phyloP scores from a whole-genome alignment of 2,888 invertebrate genomes.

The Pheosia gnoma region DNA sequence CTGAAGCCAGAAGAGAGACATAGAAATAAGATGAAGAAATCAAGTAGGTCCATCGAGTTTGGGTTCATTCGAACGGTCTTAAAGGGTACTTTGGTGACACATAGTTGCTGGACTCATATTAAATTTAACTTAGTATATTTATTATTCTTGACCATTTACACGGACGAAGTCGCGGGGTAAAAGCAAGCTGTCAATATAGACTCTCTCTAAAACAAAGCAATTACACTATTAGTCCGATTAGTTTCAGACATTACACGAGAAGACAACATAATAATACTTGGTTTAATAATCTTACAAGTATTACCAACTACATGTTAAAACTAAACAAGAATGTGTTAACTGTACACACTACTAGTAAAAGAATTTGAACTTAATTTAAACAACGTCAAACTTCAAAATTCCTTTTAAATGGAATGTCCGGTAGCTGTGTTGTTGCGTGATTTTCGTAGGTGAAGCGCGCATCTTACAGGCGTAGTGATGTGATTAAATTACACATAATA shows the following conservation, averaged over 20 bases:
- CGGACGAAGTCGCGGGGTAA: too few species aligned
- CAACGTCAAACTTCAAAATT: neutral
- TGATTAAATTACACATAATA: conserved; percentile 42
- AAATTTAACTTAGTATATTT: too few species aligned
- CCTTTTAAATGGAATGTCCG: neutral
- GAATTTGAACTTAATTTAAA: neutral
- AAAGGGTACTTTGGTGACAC: too few species aligned
- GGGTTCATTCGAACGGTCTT: too few species aligned
- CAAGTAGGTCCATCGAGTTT: too few species aligned
- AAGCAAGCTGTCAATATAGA: neutral
- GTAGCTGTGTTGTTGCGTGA: neutral
- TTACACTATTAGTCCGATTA: conserved; percentile 23
- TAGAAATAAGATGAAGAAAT: too few species aligned
- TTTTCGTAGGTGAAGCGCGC: neutral
- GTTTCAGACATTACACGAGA: conserved; percentile 33
- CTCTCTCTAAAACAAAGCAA: conserved; percentile 27
- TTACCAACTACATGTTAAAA: neutral
- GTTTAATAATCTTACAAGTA: conserved; percentile 21
- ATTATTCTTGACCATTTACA: too few species aligned
- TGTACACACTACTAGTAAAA: neutral
- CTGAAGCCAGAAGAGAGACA: too few species aligned
- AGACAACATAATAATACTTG: conserved; percentile 36
- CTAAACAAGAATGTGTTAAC: neutral
- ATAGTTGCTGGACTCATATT: too few species aligned
- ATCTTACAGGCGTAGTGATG: conserved; percentile 22